Base-by-base conservation (phyloP, 1,140 invertebrate species). In the Drosophila parvula region DNA sequence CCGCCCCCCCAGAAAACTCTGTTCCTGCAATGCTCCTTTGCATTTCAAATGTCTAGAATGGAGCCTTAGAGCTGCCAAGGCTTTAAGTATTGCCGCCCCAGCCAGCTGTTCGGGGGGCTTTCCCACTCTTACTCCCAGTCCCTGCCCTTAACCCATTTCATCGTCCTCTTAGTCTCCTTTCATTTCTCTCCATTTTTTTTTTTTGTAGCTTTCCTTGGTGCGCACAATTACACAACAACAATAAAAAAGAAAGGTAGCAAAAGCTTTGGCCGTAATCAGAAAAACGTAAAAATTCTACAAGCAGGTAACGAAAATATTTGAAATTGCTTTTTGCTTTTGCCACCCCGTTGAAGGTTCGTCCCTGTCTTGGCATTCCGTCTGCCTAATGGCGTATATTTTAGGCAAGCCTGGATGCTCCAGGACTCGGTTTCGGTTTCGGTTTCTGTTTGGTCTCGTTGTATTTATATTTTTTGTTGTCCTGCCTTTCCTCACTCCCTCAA, bases 281-380 rank as follows among this genome's bases (percentile, higher is more conserved):
- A 86, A 88, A 86, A 88, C 83, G 83, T 86, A 86, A 86, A 86
- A 86, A 89, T 83, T 77, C 71, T 83, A 82, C 79, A 80, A 86
- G 76, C 83, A 86, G 83, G 79, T 88, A 86, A 88, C 71, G 68
- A 88, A 86, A 86, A 86, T 86, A 86, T 83, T 86, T 86, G 83
- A 86, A 86, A 86, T 86, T 86, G 79, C 83, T 86, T 86, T 88
- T 89, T 80, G 77, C 69, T 81, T 78, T 64, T 59, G 65, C 84
- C 79, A 76, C 59, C 74, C 78, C 65, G 50, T 76, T 76, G 69
- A 51, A 47, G 60, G 44, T 61, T 34, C 38, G 12, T 34, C 41
- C 62, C 60, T 67, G 67, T 62, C 62, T 69, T 77, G 67, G 77
- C 83, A 88, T 88, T 88, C 80, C 80, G 70, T 83, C 78, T 88